Base-by-base conservation (phyloP, 2,113 vertebrate genomes). In the Mormoops blainvillei region DNA sequence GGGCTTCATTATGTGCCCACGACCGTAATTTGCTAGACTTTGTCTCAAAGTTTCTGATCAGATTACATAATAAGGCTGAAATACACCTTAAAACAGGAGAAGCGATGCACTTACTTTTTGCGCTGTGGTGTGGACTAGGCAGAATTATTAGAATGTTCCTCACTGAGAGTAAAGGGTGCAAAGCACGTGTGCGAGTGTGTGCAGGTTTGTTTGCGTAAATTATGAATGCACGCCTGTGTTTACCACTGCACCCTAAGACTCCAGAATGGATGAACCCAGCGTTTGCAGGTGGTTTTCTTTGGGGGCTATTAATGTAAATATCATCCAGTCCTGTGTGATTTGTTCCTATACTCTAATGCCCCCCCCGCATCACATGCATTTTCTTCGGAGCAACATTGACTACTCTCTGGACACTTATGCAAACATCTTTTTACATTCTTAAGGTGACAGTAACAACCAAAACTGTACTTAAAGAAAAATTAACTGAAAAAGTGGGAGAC, bases 371-470 rank as follows among this genome's bases (percentile, higher is more conserved):
- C 12, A 4, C 2, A 1, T 10, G 45, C 31, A 56, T 63, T 81
- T 71, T n/a, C 18, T 87, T 24, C 74, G 71, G 68, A 22, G 14
- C 41, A 68, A 16, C 24, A 24, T 5, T 31, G 22, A 67, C 36
- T 68, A 18, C 15, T 73, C 19, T 85, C 45, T 92, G 22, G 56
- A 26, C 1, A 20, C 12, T 36, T 52, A 1, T 1, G 3, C 43
- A 52, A 20, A 50, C 18, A 80, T 52, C 45, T 48, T 90, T 43
- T 71, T 89, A 4, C 12, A 28, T 82, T 96, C 97, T 98, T 97
- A 97, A 94, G 97, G 58, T 96, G 98, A 94, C 95, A 98, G 97
- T 77, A 98, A 7, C 48, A 91, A 61, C 83, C 45, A 91, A 94
- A 97, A 97, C 80, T 93, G 12, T 83, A 91, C 85, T 94, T 77